Evolutionary conservation across 2,888 invertebrate genomes (phyloP).

Genomic region (Strigamia crassipes): DNA sequence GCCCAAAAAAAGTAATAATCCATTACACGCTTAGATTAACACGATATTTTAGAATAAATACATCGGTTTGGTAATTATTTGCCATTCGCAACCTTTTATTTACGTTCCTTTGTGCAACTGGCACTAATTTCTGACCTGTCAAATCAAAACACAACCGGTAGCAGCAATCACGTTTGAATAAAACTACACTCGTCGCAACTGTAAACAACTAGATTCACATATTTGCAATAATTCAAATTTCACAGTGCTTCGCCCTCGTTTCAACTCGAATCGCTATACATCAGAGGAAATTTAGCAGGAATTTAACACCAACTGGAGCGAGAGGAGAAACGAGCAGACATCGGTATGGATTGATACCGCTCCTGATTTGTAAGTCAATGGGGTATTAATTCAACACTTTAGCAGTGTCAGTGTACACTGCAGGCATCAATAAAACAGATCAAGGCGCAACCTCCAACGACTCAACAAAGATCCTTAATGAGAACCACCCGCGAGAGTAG

Average conservation of each 20-base stretch:
- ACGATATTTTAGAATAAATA: background rate
- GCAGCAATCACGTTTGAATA: background rate
- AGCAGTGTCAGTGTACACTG: slow-evolving; percentile 38
- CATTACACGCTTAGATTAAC: background rate
- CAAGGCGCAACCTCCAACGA: slow-evolving; percentile 38
- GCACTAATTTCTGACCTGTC: background rate
- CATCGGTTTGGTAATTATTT: background rate
- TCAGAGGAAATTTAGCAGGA: slow-evolving; percentile 16
- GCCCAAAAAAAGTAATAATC: no score
- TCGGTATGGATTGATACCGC: slow-evolving; percentile 18
- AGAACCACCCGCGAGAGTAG: background rate
- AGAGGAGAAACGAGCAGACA: slow-evolving; percentile 21
- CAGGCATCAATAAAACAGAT: slow-evolving; percentile 40
- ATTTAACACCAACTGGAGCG: background rate
- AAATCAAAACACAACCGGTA: background rate
- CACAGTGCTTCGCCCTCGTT: background rate
- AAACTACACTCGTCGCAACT: background rate
- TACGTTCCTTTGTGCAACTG: background rate
- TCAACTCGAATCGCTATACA: background rate
- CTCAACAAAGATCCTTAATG: slow-evolving; percentile 31
- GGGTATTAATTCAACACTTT: slow-evolving; percentile 40
- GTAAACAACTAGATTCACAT: background rate
- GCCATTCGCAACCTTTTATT: slow-evolving; percentile 10
- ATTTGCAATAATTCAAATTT: slow-evolving; percentile 23
- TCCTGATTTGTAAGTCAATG: slow-evolving; percentile 37